Evolutionary conservation across 2,888 invertebrate genomes (phyloP).

Genomic region (Orthosia gothica): DNA sequence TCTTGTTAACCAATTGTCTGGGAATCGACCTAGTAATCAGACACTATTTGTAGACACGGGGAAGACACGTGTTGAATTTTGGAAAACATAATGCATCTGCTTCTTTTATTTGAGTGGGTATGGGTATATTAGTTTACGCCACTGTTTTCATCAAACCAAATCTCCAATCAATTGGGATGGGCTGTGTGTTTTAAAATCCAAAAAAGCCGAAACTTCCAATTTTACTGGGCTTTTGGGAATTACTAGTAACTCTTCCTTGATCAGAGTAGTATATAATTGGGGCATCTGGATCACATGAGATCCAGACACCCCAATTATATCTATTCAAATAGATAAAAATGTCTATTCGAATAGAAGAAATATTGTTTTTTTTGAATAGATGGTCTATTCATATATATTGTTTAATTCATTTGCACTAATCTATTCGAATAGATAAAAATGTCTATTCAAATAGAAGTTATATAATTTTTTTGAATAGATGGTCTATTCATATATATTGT

Average conservation of each 20-base stretch:
- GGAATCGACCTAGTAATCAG: conserved; percentile 76
- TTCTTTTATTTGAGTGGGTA: background rate
- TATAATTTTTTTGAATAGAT: too few relatives aligned
- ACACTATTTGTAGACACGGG: conserved; percentile 70
- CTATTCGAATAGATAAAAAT: too few relatives aligned
- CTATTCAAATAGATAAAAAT: too few relatives aligned
- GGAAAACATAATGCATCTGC: background rate
- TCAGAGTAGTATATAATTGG: too few relatives aligned
- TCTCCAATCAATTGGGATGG: background rate
- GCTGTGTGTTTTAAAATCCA: background rate
- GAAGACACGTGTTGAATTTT: conserved; percentile 25
- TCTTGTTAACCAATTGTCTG: conserved; percentile 85
- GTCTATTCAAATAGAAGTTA: too few relatives aligned
- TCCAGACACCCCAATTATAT: too few relatives aligned
- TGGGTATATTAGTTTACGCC: background rate
- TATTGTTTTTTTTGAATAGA: too few relatives aligned
- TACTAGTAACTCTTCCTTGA: background rate
- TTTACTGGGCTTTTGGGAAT: background rate
- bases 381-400: too few relatives aligned
- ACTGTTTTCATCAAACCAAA: background rate
- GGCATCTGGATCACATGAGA: too few relatives aligned
- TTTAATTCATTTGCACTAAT: too few relatives aligned
- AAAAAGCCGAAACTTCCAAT: background rate
- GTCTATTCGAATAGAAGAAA: too few relatives aligned
- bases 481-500: too few relatives aligned